Conservation (phyloP, 2,113 vertebrate species). For the Datnioides undecimradiatus region DNA sequence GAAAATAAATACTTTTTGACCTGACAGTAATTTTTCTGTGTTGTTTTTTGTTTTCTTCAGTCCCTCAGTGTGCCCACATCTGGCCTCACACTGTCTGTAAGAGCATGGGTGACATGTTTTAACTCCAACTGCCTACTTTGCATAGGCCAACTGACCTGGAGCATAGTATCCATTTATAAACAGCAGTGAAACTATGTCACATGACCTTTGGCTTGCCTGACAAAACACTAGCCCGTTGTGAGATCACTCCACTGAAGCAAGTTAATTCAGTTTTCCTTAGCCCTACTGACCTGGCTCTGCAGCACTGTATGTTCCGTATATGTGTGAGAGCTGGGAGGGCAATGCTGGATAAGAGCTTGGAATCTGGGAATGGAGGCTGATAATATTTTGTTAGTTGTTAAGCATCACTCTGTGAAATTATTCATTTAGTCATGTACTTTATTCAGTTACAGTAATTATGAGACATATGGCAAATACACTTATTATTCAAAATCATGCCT, state of each 20-base stretch:
- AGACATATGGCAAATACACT: not conserved
- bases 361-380: conserved; percentile 19
- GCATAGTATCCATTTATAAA: conserved; percentile 45
- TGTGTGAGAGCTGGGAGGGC: conserved; percentile 32
- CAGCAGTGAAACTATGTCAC: conserved; percentile 34
- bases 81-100: not conserved
- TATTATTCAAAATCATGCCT: not conserved
- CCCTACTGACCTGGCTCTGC: conserved; percentile 33
- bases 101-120: conserved; percentile 12
- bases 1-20: not conserved
- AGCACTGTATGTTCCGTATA: conserved; percentile 24
- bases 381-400: conserved; percentile 3
- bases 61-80: conserved; percentile 3
- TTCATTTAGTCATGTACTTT: not conserved
- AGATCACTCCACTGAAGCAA: conserved; percentile 48
- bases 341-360: conserved; percentile 39
- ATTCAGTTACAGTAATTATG: not conserved
- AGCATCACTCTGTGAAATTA: not conserved
- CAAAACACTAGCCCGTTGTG: conserved; percentile 36
- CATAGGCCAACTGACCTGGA: conserved; percentile 50
- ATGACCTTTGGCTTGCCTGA: conserved; percentile 35
- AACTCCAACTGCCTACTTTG: conserved; percentile 47
- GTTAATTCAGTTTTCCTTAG: conserved; percentile 36
- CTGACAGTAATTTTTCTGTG: not conserved
- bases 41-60: conserved; percentile 3